Conservation (phyloP, 2,888 invertebrate species). For the Chrysolina americana region DNA sequence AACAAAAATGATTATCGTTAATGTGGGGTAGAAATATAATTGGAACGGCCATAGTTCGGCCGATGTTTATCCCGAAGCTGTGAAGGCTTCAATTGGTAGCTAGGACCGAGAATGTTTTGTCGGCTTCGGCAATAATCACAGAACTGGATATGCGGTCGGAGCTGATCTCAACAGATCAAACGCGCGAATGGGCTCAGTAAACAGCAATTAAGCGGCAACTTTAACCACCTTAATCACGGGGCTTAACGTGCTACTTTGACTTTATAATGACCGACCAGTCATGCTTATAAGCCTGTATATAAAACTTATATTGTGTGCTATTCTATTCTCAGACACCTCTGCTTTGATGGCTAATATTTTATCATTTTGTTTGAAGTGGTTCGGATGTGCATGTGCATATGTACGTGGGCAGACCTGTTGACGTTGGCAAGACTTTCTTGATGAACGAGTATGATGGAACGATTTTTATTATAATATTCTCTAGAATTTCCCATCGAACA, state of each 20-base stretch:
- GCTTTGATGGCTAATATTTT: slow-evolving; percentile 37
- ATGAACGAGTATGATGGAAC: slow-evolving; percentile 18
- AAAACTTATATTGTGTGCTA: slow-evolving; percentile 47
- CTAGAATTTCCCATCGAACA: neutral
- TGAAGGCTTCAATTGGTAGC: slow-evolving; percentile 66
- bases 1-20: slow-evolving; percentile 44
- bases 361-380: slow-evolving; percentile 35
- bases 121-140: slow-evolving; percentile 68
- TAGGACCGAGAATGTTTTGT: slow-evolving; percentile 65
- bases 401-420: slow-evolving; percentile 18
- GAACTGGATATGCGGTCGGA: slow-evolving; percentile 65
- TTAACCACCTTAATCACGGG: slow-evolving; percentile 69
- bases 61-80: slow-evolving; percentile 67
- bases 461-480: slow-evolving; percentile 1
- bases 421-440: slow-evolving; percentile 11
- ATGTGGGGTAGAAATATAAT: slow-evolving; percentile 62
- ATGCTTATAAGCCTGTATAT: slow-evolving; percentile 63
- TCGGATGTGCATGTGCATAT: neutral
- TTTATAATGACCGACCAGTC: slow-evolving; percentile 67
- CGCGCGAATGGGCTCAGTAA: slow-evolving; percentile 70
- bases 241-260: slow-evolving; percentile 70
- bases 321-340: slow-evolving; percentile 36
- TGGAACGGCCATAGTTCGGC: slow-evolving; percentile 59
- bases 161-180: slow-evolving; percentile 68
- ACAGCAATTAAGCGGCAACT: slow-evolving; percentile 70